Evolutionary conservation across 2,113 vertebrate species (phyloP).

Genomic region (Lycocorax pyrrhopterus): DNA sequence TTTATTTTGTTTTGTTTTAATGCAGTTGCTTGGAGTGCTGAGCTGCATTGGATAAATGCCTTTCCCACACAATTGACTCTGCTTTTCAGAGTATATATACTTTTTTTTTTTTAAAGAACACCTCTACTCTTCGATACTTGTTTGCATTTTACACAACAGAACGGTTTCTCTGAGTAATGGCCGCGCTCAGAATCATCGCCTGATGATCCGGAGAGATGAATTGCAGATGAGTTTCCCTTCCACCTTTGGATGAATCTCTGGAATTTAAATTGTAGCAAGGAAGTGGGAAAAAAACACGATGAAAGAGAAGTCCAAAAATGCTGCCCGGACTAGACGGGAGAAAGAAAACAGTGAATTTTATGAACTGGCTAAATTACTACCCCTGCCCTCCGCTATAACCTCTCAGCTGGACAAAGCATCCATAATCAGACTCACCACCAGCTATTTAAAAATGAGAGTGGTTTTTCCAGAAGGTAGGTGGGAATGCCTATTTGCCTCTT

Average conservation of each 20-base stretch:
- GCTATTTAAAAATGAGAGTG: slow-evolving; percentile 96
- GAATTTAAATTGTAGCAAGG: slow-evolving; percentile 65
- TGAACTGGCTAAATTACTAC: slow-evolving; percentile 96
- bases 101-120: background rate
- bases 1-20: background rate
- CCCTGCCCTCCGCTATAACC: slow-evolving; percentile 96
- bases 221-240: slow-evolving; percentile 46
- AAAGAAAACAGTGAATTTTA: slow-evolving; percentile 99
- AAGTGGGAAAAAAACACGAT: slow-evolving; percentile 77
- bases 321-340: slow-evolving; percentile 95
- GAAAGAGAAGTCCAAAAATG: slow-evolving; percentile 99
- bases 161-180: slow-evolving; percentile 12
- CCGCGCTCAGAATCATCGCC: background rate
- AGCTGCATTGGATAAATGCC: slow-evolving; percentile 32
- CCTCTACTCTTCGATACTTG: background rate
- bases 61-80: slow-evolving; percentile 2
- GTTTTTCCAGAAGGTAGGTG: slow-evolving; percentile 95
- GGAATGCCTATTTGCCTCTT: background rate
- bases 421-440: slow-evolving; percentile 96
- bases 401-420: slow-evolving; percentile 98
- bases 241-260: slow-evolving; percentile 76
- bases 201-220: slow-evolving; percentile 33
- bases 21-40: background rate
- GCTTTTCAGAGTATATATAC: slow-evolving; percentile 1
- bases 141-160: background rate